Conservation (phyloP, 2,113 vertebrate genomes). For the Sinocyclocheilus rhinocerous region DNA sequence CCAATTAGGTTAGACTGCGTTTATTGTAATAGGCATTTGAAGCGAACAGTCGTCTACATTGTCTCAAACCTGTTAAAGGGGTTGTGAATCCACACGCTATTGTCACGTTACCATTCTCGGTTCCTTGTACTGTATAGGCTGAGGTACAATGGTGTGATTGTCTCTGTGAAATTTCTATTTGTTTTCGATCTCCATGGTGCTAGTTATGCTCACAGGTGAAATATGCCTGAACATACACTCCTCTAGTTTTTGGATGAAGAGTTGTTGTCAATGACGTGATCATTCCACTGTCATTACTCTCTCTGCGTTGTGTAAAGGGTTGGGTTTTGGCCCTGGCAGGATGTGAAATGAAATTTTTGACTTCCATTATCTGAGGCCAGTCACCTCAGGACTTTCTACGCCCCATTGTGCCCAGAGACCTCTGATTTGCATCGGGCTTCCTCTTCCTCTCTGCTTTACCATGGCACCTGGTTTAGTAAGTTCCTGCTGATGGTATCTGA, state of each 20-base stretch:
- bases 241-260: neutral
- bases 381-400: neutral
- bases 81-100: slow-evolving; percentile 20
- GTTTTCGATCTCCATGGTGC: slow-evolving; percentile 19
- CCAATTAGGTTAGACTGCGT: neutral
- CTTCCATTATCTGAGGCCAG: neutral
- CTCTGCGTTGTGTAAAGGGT: neutral
- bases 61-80: neutral
- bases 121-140: neutral
- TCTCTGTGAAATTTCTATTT: neutral
- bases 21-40: neutral
- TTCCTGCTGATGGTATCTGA: slow-evolving; percentile 42
- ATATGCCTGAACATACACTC: neutral
- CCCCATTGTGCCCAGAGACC: neutral
- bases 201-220: neutral
- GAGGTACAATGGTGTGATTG: slow-evolving; percentile 3
- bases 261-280: neutral
- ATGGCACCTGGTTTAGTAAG: neutral
- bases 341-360: slow-evolving; percentile 19
- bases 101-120: neutral
- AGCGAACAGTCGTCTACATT: neutral
- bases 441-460: slow-evolving; percentile 6
- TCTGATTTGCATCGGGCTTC: slow-evolving; percentile 47
- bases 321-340: neutral
- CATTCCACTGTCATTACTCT: neutral